Evolutionary conservation across 2,113 vertebrate species (phyloP), one percentile per base, ranked within the genome.

Genomic region (Platycercus adscitus): DNA sequence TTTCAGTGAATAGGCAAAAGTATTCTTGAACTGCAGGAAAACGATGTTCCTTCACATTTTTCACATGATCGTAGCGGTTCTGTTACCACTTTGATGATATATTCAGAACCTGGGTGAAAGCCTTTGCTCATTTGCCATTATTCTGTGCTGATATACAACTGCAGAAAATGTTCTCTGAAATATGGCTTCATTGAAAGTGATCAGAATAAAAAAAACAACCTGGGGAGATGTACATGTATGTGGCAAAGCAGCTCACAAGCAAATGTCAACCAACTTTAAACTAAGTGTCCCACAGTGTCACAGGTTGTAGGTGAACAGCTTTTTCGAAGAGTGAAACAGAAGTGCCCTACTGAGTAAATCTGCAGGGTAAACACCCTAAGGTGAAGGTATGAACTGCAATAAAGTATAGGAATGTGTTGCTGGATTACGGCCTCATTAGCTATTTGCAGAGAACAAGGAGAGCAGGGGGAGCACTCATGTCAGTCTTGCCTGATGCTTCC

Each of bases 221-320:
- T 56, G 16, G 52, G 56, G 24, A 63, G 10, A n/a, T 47, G 8
- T 16, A 6, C 10, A 17, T 37, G 14, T 46, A 13, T 43, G 50
- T 28, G 15, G 28, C 43, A 87, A 87, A 18, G 21, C 37, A 49
- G 13, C 13, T 88, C n/a, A 37, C 16, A 58, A 66, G 33, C 23
- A 33, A 61, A 55, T 21, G 29, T 47, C 64, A 87, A 52, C 31
- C 41, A 39, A 7, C 18, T 52, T 63, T 68, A 55, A 81, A 60
- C 8, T 18, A 20, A 68, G 5, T 10, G 11, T 55, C 47, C 43
- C 9, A 4, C 1, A 1, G 6, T 60, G 10, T 25, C 5, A 1
- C 7, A 29, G 0, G 0, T 28, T 88, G 66, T 47, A 86, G 28
- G 35, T 64, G 43, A 79, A 25, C 23, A 70, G 17, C 20, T 39